Evolutionary conservation across 1,140 invertebrate genomes (phyloP), one percentile per base, ranked within the genome.

Genomic region (Meloidogyne floridensis): DNA sequence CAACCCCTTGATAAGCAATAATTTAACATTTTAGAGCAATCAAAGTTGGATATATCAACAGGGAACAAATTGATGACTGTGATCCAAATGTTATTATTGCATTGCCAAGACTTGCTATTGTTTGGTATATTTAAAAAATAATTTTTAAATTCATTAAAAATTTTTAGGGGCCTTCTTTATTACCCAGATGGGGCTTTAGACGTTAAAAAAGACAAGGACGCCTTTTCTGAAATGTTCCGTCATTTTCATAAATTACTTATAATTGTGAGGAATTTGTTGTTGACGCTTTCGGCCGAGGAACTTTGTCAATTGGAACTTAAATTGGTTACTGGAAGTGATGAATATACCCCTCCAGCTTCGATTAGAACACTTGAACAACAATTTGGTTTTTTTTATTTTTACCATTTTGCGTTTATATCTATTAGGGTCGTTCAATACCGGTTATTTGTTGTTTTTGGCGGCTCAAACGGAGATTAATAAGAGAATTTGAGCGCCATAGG

Each of bases 81-180:
- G 97, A 99, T 91, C 97, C 97, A 11, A 95, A 95, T 0, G 91
- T 98, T 9, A 99, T 99, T 96, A 98, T 99, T 91, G 97, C 96
- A 5, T 97, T 99, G 88, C 97, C 97, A 2, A 92, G 97, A n/a
- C 91, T 99, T 84, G 96, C 97, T 10, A 98, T 98, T 85, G 95
- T 98, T 71, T 91, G 91, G 92, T 92, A 87, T 83, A 87, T 85
- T 77, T 56, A 47, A 6, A 47, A 47, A 47, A 32, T 32, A 47
- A 47, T 72, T 18, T 47, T 32, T 15, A 32, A 32, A 32, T 32
- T 32, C 32, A 32, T 32, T 32, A 84, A 84, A n/a, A n/a, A 77
- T 72, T 56, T 86, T 90, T 53, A 70, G 95, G 95, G 88, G 97
- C 95, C 13, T 92, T 97, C 91, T 98, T 47, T 93, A 96, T 72